Evolutionary conservation across 2,888 invertebrate genomes (phyloP), one percentile per base, ranked within the genome.

Genomic region (Peribatodes rhomboidaria): DNA sequence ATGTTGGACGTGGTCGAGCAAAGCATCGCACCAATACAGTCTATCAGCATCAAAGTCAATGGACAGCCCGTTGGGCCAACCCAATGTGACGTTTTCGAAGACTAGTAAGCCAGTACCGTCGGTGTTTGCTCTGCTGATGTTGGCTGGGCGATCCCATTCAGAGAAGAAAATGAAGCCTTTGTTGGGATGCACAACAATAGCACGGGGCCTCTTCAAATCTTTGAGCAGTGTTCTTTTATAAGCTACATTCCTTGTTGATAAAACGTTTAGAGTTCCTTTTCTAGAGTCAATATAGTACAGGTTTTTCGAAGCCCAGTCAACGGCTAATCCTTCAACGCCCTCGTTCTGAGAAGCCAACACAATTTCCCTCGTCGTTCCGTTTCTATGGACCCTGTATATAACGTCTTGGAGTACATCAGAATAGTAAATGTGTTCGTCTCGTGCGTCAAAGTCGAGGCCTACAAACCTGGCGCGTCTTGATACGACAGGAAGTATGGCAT

Each of bases 41-140:
- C 98, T 94, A 85, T 99, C 97, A 16, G 95, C 95, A 39, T 94
- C 94, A 81, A 97, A 98, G 88, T 99, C 99, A 69, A 99, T 97
- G 1, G 98, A 97, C 4, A 99, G 90, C 0, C 99, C 99, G 84
- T 99, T 99, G 0, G 99, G 99, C 99, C 99, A 99, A 2, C 99
- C 99, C 0, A 99, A 94, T 0, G 98, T 97, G 0, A 98, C 95
- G 80, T 98, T 97, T 73, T 97, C 96, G 82, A 99, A 99, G 0
- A 98, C 97, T 2, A 97, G 92, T 18, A 98, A 93, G 72, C 97
- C 97, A 0, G 95, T 96, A 1, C 99, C 99, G 81, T 99, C 99
- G 0, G 98, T 96, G 76, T 97, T 96, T 0, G 98, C 98, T 73
- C 99, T 94, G 64, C 98, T 98, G 69, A 99, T 99, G 84, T 99